Evolutionary conservation across 1,140 invertebrate genomes (phyloP).

Genomic region (Nephila pilipes): DNA sequence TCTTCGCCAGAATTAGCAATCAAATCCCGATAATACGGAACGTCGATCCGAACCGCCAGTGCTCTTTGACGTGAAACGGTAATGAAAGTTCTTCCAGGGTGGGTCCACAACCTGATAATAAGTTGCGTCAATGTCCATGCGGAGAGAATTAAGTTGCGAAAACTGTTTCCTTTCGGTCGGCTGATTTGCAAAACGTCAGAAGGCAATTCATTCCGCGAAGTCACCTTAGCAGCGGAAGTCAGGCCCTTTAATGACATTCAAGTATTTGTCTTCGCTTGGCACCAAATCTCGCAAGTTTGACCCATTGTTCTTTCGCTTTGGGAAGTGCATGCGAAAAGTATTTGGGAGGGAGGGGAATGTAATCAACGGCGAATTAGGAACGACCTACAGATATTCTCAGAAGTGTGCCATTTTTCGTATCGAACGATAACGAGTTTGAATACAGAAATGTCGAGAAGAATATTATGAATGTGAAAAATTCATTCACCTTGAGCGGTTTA

Average conservation of each 20-base stretch:
- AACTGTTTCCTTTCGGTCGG: slow-evolving; percentile 57
- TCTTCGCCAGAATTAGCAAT: not conserved
- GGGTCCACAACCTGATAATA: slow-evolving; percentile 41
- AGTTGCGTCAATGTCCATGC: slow-evolving; percentile 31
- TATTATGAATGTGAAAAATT: not conserved
- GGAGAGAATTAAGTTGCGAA: slow-evolving; percentile 45
- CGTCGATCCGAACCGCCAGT: not conserved
- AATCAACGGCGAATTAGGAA: not conserved
- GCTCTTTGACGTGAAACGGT: not conserved
- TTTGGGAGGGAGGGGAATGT: slow-evolving; percentile 21
- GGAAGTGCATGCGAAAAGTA: not conserved
- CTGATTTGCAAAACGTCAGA: slow-evolving; percentile 62
- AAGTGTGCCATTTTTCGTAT: slow-evolving; percentile 1
- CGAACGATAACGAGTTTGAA: not conserved
- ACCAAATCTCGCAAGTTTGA: not conserved
- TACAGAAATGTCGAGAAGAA: not conserved
- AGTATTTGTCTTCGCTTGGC: slow-evolving; percentile 51
- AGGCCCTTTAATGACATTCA: slow-evolving; percentile 45
- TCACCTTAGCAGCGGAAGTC: slow-evolving; percentile 66
- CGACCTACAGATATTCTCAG: slow-evolving; percentile 8
- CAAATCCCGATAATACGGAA: not conserved
- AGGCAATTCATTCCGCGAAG: slow-evolving; percentile 65
- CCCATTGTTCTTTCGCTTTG: slow-evolving; percentile 47
- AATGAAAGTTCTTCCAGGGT: not conserved
- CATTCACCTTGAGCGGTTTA: slow-evolving; percentile 5